phyloP scores from a whole-genome alignment of 2,888 invertebrate species.

The Polydesmus complanatus region DNA sequence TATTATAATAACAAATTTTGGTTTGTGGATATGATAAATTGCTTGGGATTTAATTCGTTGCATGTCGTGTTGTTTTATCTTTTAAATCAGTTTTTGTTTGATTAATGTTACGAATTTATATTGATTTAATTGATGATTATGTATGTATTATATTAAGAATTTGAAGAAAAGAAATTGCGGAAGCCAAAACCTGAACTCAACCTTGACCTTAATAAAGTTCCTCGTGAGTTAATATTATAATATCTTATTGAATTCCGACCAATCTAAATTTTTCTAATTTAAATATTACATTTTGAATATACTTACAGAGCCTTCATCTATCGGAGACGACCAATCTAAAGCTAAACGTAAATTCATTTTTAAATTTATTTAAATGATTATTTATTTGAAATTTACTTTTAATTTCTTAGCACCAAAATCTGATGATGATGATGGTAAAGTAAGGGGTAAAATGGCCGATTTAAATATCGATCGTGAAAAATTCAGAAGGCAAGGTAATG shows the following conservation, averaged over 20 bases:
- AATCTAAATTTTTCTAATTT: too few relatives aligned
- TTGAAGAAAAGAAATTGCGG: conserved; percentile 7
- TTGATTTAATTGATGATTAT: neutral
- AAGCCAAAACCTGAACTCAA: neutral
- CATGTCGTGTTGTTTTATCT: neutral
- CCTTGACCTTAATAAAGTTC: neutral
- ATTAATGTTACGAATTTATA: neutral
- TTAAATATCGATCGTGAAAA: conserved; percentile 73
- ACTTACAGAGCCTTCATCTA: neutral
- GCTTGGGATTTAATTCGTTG: neutral
- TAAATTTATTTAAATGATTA: neutral
- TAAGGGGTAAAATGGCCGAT: conserved; percentile 38
- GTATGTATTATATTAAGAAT: conserved; percentile 1
- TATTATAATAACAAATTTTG: too few relatives aligned
- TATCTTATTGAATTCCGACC: too few relatives aligned
- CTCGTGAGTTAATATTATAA: too few relatives aligned
- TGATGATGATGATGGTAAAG: conserved; percentile 36
- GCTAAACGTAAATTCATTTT: neutral
- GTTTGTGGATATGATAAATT: neutral
- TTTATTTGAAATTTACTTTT: too few relatives aligned
- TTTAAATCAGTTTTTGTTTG: too few relatives aligned
- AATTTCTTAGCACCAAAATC: neutral
- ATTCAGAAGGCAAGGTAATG: conserved; percentile 47
- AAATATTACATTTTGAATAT: too few relatives aligned
- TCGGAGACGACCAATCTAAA: neutral